Base-by-base conservation (phyloP, 1,140 invertebrate species). In the honey bee (Apis mellifera) region DNA sequence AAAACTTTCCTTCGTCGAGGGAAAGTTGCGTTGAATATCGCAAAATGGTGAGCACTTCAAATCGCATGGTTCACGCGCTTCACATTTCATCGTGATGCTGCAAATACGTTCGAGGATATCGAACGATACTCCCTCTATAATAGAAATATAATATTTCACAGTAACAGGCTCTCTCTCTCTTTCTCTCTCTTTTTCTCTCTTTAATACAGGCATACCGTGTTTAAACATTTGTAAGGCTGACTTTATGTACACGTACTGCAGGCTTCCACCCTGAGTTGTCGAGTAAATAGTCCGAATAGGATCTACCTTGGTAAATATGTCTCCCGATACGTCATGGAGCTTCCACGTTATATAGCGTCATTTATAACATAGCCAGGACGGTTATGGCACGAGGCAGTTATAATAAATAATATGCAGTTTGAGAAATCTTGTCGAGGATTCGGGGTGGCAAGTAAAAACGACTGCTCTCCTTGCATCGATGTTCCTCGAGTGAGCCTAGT, bases 291-390 rank as follows among this genome's bases (percentile, higher is more conserved):
- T 73, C 83, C 84, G 86, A 88, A 88, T 84, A 83, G 89, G 89
- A 90, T 85, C 83, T 78, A 87, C 88, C 84, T 83, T 82, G 75
- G 89, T 87, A 91, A 91, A 91, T 91, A 91, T 90, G 87, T 90
- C 86, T 90, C 84, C 79, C 87, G 89, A 90, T 90, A 89, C 87
- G 89, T 90, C 89, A 90, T 69, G 55, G 83, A 75, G 84, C 85
- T 84, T 87, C 87, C 84, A 71, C 71, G 85, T 86, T 87, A 83
- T 78, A 84, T 52, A 70, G 75, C 75, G 70, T 83, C 89, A 76
- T 89, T 89, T 90, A 90, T 89, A 89, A 89, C 83, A 60, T 74
- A 74, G 68, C 75, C 77, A 76, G 60, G 62, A 88, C 69, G 70
- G 88, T 87, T 89, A 89, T 87, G 76, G 83, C 83, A 74, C 62